Conservation (phyloP, 2,113 vertebrate genomes). For the Pachycephala philippinensis region DNA sequence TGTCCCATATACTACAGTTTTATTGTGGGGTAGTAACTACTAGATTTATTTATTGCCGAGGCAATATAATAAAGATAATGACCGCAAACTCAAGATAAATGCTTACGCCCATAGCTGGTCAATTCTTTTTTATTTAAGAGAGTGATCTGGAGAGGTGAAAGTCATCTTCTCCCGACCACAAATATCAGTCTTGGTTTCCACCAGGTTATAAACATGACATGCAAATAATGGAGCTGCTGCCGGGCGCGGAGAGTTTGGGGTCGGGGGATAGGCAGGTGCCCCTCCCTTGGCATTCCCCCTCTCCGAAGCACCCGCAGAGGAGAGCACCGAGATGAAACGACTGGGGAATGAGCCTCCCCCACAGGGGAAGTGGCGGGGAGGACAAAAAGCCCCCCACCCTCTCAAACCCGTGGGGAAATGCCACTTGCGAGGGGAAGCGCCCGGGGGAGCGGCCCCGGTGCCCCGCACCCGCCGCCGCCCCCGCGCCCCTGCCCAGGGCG, state of each 20-base stretch:
- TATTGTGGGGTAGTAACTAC: conserved; percentile 68
- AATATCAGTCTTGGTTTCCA: conserved; percentile 69
- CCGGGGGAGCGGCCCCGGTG: background rate
- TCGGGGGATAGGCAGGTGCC: background rate
- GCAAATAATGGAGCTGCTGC: conserved; percentile 62
- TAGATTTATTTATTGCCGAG: conserved; percentile 69
- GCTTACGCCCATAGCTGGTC: conserved; percentile 62
- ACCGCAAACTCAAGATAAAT: conserved; percentile 74
- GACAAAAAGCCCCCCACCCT: fast-evolving
- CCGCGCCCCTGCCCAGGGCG: conserved; percentile 24
- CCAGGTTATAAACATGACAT: conserved; percentile 68
- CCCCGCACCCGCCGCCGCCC: background rate
- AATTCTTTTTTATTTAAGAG: conserved; percentile 74
- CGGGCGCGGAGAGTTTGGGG: conserved; percentile 4
- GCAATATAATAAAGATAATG: conserved; percentile 73
- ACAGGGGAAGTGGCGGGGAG: fast-evolving
- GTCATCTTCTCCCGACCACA: conserved; percentile 48
- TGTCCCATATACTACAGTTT: conserved; percentile 71
- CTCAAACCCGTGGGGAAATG: background rate
- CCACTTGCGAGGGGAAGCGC: background rate
- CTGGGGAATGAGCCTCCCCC: background rate
- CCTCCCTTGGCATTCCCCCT: background rate
- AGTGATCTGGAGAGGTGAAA: conserved; percentile 63
- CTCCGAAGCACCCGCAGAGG: conserved; percentile 1
- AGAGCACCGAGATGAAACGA: conserved; percentile 26